phyloP scores from a whole-genome alignment of 2,113 vertebrate species.

The Oreochromis niloticus region DNA sequence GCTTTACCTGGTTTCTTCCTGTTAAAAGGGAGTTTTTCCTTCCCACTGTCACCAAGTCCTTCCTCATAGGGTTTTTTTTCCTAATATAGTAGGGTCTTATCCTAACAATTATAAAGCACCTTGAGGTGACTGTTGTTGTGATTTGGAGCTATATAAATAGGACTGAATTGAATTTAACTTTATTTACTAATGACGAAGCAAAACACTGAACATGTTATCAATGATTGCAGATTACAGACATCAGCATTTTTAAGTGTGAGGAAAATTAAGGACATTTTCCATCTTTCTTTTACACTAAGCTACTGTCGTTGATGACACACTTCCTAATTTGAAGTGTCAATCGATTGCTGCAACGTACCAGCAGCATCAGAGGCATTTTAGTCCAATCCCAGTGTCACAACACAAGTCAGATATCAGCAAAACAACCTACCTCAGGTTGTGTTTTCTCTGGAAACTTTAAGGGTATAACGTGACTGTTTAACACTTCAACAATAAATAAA shows the following conservation, averaged over 20 bases:
- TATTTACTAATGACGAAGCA: neutral
- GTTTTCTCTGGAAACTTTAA: neutral
- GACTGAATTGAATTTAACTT: neutral
- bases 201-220: neutral
- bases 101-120: neutral
- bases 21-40: neutral
- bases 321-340: neutral
- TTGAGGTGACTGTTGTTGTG: neutral
- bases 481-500: neutral
- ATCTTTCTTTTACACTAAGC: neutral
- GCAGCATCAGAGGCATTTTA: neutral
- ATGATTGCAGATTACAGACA: neutral
- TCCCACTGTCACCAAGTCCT: neutral
- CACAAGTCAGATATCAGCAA: neutral
- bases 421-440: neutral
- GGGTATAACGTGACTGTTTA: neutral
- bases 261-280: neutral
- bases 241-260: neutral
- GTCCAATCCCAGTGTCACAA: neutral
- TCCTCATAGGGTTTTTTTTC: neutral
- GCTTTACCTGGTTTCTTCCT: neutral
- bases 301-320: neutral
- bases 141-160: neutral
- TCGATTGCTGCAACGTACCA: neutral
- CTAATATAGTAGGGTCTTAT: neutral